Base-by-base conservation (phyloP, 2,888 invertebrate species). In the Trachelus stipa region DNA sequence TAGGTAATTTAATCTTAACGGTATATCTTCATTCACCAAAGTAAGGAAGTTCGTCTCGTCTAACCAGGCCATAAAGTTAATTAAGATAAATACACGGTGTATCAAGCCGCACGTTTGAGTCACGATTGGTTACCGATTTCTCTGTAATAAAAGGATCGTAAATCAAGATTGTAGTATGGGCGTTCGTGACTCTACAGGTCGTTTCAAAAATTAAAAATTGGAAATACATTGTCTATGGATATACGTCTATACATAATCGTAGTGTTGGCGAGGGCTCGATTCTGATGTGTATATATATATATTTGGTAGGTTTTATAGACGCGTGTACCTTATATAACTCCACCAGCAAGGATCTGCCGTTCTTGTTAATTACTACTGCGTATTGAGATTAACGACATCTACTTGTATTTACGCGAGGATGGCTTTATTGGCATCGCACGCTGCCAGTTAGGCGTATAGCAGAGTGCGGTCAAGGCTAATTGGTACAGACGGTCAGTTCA, bases 371-470 rank as follows among this genome's bases (percentile, higher is more conserved):
- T 85, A 83, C 81, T 73, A 73, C 79, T 80, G 77, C 76, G 76
- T 81, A 86, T 86, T 84, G 84, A 85, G 83, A 87, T 87, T 87
- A 85, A 86, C 82, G 81, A 82, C 83, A 86, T 83, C 77, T 84
- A 77, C 76, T 80, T 77, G 81, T 82, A 81, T 80, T 86, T 85
- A 83, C 80, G 80, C 69, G 79, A 81, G 80, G 76, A 84, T 82
- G 82, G 78, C 81, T 84, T 85, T 87, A 85, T 83, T 77, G 85
- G 79, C 79, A 79, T 75, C 76, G 78, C 79, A 75, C 69, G 79
- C 56, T 81, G 40, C 23, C 37, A 30, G 74, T 74, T 74, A 34
- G 37, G n/a, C 35, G 74, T 33, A 34, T 30, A n/a, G 34, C 12
- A 6, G 33, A 74, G 71, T 71, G 71, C 74, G 34, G 37, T 76